phyloP scores from a whole-genome alignment of 2,888 invertebrate genomes.

The Strigamia crassipes region DNA sequence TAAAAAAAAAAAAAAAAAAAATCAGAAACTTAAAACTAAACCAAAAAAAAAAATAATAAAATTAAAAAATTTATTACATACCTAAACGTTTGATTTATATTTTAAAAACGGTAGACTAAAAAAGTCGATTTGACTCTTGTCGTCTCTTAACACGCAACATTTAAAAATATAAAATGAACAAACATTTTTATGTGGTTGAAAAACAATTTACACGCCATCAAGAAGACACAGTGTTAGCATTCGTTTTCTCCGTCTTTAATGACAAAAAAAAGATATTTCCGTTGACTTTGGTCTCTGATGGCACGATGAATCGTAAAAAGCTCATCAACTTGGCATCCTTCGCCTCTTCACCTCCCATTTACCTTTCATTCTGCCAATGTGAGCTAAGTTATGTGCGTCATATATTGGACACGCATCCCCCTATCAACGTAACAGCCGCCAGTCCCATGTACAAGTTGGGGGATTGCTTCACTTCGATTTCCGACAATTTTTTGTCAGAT shows the following conservation, averaged over 20 bases:
- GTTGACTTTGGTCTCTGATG: constrained; percentile 19
- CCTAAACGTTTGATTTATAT: too few species aligned
- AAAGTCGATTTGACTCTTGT: too few species aligned
- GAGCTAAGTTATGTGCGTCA: constrained; percentile 19
- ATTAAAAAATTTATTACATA: too few species aligned
- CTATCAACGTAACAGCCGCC: constrained; percentile 25
- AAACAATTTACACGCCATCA: constrained; percentile 22
- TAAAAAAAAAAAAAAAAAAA: not conserved
- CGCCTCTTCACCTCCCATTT: constrained; percentile 19
- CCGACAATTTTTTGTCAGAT: not conserved
- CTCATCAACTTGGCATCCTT: constrained; percentile 21
- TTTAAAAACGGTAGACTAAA: too few species aligned
- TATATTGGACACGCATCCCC: constrained; percentile 25
- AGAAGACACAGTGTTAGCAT: not conserved
- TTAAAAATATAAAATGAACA: not conserved
- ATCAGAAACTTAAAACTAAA: not conserved
- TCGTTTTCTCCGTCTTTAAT: not conserved
- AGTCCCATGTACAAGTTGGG: constrained; percentile 15
- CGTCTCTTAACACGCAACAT: not conserved
- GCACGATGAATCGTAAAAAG: constrained; percentile 22
- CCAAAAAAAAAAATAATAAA: not conserved
- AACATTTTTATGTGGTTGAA: not conserved
- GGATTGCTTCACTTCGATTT: constrained; percentile 16
- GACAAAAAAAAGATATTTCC: not conserved
- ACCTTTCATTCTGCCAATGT: constrained; percentile 26